Base-by-base conservation (phyloP, 2,797 vertebrate genomes). In the Melanotaenia nigrans region DNA sequence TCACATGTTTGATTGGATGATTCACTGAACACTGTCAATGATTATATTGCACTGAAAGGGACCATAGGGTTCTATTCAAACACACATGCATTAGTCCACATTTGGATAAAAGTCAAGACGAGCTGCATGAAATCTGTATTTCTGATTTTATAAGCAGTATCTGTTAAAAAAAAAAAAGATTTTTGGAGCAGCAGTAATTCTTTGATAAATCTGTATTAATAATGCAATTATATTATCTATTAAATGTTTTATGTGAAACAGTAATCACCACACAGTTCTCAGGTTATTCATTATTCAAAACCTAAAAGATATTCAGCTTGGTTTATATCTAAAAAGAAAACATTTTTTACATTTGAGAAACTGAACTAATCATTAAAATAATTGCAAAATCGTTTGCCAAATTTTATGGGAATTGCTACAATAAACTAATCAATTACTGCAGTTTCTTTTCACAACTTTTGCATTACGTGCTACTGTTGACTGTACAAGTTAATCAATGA, bases 11-110 rank as follows among this genome's bases (percentile, higher is more conserved):
- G 42, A 75, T 49, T 58, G 53, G 70, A 65, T 61, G 61, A 58
- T 67, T 63, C 38, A 61, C 36, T 70, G 42, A 78, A 58, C n/a
- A 11, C 47, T 36, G 78, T 81, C 69, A 83, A 77, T 84, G 53
- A 87, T 75, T 73, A 72, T 1, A 67, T 47, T 10, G 55, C 57
- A 49, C 13, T 65, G 32, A 75, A 53, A 81, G 24, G 65, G 28
- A 72, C 33, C 55, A 24, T 10, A 73, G 45, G 66, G 61, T 57
- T 38, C 7, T 24, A 18, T 59, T 24, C 49, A 64, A 64, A 56
- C 57, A 30, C 60, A 47, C 40, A 24, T 22, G 47, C 57, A 59
- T 42, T 42, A 42, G 18, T 9, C 18, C 45, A 47, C 47, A 32
- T 54, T 6, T 49, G 45, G 36, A 68, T 59, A 5, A 24, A 60